Base-by-base conservation (phyloP, 2,888 invertebrate species). In the Tenthredo scrophulariae region DNA sequence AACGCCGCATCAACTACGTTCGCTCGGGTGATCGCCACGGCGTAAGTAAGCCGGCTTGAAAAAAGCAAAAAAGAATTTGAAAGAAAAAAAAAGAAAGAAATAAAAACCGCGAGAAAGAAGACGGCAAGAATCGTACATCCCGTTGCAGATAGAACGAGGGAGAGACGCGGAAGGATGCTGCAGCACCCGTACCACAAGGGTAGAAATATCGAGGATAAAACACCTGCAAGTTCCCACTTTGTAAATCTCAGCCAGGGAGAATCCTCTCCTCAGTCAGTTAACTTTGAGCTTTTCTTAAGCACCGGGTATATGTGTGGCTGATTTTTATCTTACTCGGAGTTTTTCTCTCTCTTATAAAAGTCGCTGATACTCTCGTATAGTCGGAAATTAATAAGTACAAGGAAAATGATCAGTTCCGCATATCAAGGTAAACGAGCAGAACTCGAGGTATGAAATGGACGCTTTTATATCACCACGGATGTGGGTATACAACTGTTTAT, bases 181-280 rank as follows among this genome's bases (percentile, higher is more conserved):
- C 54, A 6, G 29, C 54, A 13, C 54, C 54, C 26, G 33, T 33
- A 26, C 26, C 58, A 9, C 37, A 37, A 62, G 58, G 58, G 80
- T 62, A 26, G 62, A 26, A 80, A 80, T 62, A 80, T 80, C 62
- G 29, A 2, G 50, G 10, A 54, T 54, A 62, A 80, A 80, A 80
- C 80, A 80, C 80, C 62, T 80, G 80, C 33, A 15, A 26, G 62
- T 58, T 80, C 80, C 80, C 80, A 80, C 58, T 37, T 62, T 33
- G 18, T 29, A 26, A 33, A 54, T 29, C 77, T 54, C 46, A 18
- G 22, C 37, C 2, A 26, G 15, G n/a, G 58, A 62, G n/a, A 79
- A 40, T 22, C 37, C 13, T 15, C 15, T 6, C 37, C n/a, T 10
- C 40, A 15, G 33, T 26, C 54, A n/a, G 77, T 77, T 77, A 50